Conservation (phyloP, 30 jellyfish, hydroid and myxozoan genomes). For the Chrysaora quinquecirrha region DNA sequence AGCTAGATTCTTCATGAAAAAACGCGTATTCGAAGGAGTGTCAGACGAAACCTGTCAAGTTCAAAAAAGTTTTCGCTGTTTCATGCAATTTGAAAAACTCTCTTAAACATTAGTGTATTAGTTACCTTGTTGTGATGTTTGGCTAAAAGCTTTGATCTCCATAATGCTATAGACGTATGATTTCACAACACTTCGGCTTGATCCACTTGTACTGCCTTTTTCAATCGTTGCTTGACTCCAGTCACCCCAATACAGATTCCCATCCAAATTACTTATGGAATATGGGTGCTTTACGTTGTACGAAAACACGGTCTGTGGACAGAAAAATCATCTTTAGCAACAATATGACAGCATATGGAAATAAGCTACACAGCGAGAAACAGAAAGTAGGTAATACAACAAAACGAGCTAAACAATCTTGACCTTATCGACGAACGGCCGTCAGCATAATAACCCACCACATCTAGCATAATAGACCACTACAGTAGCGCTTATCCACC, state of each 20-base stretch:
- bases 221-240: slow-evolving; percentile 76
- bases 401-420: too few relatives aligned
- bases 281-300: slow-evolving; percentile 76
- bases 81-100: too few relatives aligned
- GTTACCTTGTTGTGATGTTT: slow-evolving; percentile 72
- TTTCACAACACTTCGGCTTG: slow-evolving; percentile 14
- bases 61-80: too few relatives aligned
- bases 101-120: too few relatives aligned
- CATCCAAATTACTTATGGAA: slow-evolving; percentile 57
- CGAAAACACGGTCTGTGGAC: slow-evolving; percentile 31
- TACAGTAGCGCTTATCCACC: too few relatives aligned
- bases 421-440: too few relatives aligned
- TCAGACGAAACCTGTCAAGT: too few relatives aligned
- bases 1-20: too few relatives aligned
- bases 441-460: too few relatives aligned
- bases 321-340: background rate
- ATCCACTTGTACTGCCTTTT: slow-evolving; percentile 13
- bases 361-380: background rate
- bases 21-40: too few relatives aligned
- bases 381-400: background rate
- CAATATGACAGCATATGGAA: background rate
- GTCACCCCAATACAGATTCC: slow-evolving; percentile 83
- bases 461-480: too few relatives aligned
- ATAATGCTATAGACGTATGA: slow-evolving; percentile 49
- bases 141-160: slow-evolving; percentile 89